Conservation (phyloP, 2,113 vertebrate genomes). For the Melanerpes aurifrons region DNA sequence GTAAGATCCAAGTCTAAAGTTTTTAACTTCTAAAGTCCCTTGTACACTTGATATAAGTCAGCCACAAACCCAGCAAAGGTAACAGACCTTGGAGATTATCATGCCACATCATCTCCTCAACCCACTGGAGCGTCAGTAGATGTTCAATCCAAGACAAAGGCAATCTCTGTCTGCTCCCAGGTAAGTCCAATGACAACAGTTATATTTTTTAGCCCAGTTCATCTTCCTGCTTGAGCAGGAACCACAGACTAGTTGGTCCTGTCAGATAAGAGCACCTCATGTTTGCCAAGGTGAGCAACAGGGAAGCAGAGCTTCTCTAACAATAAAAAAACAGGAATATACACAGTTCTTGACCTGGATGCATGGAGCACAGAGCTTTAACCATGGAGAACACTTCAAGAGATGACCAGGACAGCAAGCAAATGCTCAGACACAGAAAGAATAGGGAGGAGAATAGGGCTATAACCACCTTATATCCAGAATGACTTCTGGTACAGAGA, state of each 20-base stretch:
- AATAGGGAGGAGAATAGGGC: not conserved
- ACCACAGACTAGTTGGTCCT: not conserved
- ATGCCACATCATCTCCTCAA: not conserved
- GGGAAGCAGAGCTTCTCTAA: not conserved
- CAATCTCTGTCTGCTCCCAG: not conserved
- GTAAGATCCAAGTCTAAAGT: not conserved
- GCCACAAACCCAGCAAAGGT: not conserved
- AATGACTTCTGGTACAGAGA: not conserved
- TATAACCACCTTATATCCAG: not conserved
- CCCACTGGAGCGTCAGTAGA: not conserved
- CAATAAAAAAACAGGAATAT: rapidly evolving
- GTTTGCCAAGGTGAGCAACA: not conserved
- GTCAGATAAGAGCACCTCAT: not conserved
- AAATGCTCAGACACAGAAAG: not conserved
- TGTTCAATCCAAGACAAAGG: not conserved
- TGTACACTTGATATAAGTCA: not conserved
- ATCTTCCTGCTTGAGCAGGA: not conserved
- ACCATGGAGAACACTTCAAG: not conserved
- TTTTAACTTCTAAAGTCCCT: not conserved
- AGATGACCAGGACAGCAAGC: not conserved
- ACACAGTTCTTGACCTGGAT: not conserved
- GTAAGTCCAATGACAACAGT: not conserved
- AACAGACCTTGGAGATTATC: not conserved
- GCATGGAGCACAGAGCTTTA: not conserved
- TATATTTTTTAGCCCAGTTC: not conserved